Evolutionary conservation across 2,113 vertebrate species (phyloP).

Genomic region (Actenoides lindsayi): DNA sequence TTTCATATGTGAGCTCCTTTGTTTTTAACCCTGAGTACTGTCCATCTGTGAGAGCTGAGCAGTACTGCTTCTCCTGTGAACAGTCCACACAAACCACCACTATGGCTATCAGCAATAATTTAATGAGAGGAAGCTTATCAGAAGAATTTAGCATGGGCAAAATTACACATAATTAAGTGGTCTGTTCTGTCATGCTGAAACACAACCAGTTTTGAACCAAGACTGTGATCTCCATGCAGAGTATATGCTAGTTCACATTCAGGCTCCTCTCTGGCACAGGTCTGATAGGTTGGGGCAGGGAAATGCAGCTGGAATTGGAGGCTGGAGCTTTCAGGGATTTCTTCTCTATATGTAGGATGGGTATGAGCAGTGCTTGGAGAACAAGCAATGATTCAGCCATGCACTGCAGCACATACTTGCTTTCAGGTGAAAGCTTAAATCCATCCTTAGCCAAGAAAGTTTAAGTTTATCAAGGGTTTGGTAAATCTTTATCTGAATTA

Average conservation of each 20-base stretch:
- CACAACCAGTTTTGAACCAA: neutral
- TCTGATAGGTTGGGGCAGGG: neutral
- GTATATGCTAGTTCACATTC: neutral
- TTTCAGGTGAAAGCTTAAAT: neutral
- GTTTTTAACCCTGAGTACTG: neutral
- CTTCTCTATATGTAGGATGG: fast-evolving
- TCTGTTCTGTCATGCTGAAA: neutral
- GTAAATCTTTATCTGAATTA: neutral
- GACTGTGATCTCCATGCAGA: neutral
- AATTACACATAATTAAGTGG: neutral
- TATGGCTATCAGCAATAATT: neutral
- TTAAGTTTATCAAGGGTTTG: neutral
- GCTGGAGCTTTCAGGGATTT: neutral
- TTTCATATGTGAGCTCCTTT: neutral
- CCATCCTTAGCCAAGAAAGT: neutral
- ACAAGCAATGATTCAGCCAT: neutral
- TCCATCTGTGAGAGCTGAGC: neutral
- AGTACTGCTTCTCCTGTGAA: neutral
- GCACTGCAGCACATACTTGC: neutral
- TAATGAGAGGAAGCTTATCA: neutral
- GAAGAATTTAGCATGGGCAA: neutral
- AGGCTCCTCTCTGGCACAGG: neutral
- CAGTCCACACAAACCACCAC: neutral
- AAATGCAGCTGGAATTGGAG: neutral
- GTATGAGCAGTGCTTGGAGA: neutral